Conservation (phyloP, 1,140 invertebrate species). For the Pachyrhynchus sulphureomaculatus region DNA sequence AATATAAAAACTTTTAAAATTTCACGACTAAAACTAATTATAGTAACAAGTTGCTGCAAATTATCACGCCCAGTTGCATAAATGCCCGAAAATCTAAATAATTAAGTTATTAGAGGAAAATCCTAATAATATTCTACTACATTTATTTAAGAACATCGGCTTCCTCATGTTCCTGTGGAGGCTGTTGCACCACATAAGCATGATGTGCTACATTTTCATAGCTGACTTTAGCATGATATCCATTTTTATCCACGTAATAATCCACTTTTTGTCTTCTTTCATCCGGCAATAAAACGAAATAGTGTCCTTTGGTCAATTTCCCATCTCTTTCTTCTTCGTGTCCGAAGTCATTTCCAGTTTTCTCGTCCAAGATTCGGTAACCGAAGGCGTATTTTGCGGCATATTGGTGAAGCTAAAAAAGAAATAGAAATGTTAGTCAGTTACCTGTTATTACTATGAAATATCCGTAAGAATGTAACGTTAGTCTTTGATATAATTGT, state of each 20-base stretch:
- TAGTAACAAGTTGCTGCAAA: too few relatives aligned
- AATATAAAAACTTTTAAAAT: too few relatives aligned
- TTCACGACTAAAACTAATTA: too few relatives aligned
- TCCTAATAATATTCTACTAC: too few relatives aligned
- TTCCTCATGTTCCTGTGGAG: too few relatives aligned
- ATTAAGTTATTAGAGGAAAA: too few relatives aligned
- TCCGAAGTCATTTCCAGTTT: slow-evolving; percentile 70
- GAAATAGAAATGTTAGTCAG: slow-evolving; percentile 41
- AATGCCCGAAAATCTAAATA: too few relatives aligned
- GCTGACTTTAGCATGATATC: slow-evolving; percentile 75
- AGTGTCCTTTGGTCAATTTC: slow-evolving; percentile 66
- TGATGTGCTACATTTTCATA: slow-evolving; percentile 58
- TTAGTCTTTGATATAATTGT: too few relatives aligned
- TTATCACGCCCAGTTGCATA: too few relatives aligned
- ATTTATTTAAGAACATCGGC: too few relatives aligned
- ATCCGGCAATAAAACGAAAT: slow-evolving; percentile 77
- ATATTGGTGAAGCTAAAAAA: slow-evolving; percentile 59
- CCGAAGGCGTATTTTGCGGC: slow-evolving; percentile 74
- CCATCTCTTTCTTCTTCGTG: slow-evolving; percentile 68
- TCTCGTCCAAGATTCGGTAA: slow-evolving; percentile 68
- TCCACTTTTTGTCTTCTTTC: slow-evolving; percentile 73
- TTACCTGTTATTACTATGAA: neutral
- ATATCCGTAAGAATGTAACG: too few relatives aligned
- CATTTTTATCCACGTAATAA: slow-evolving; percentile 73
- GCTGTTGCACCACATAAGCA: too few relatives aligned